A percentile compares a stretch with the other conserved stretches of the same genome.
These are phyloP conservation scores for Sitodiplosis mosellana DNA, from an alignment of 1,140 invertebrate genomes.

Conservation along the genomic window DNA sequence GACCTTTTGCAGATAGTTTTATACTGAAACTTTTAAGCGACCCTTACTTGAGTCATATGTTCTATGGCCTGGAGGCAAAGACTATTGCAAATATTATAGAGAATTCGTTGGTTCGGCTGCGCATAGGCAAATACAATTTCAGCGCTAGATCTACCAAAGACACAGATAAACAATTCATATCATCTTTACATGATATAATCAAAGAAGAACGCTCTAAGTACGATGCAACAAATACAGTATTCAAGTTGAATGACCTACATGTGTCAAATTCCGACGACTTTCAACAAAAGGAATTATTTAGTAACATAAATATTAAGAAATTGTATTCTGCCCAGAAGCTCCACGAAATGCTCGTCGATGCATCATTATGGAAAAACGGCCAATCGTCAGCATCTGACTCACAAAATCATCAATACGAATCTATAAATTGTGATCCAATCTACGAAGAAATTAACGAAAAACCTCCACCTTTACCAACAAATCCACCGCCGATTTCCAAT, in stretches of 20 bases:
- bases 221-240: conserved; percentile 5
- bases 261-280: conserved; percentile 29
- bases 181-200: conserved; percentile 32
- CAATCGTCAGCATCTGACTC: conserved; percentile 33
- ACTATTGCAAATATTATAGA: conserved; percentile 38
- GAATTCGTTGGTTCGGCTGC: conserved; percentile 38
- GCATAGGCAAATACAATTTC: conserved; percentile 31
- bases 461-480: conserved; percentile 53
- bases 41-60: conserved; percentile 36
- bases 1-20: conserved; percentile 13
- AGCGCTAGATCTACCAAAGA: conserved; percentile 31
- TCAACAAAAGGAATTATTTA: conserved; percentile 28
- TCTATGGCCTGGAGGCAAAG: conserved; percentile 35
- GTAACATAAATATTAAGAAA: conserved; percentile 31
- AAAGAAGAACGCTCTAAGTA: conserved; percentile 25
- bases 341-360: conserved; percentile 45
- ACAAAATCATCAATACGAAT: conserved; percentile 57
- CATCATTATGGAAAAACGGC: conserved; percentile 36
- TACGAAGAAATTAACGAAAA: conserved; percentile 73
- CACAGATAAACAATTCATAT: conserved; percentile 35
- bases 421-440: conserved; percentile 65
- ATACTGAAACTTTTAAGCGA: conserved; percentile 37
- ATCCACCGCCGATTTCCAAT: conserved; percentile 45
- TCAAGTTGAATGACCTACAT: conserved; percentile 16
- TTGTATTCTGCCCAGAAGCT: conserved; percentile 30